Percentiles rank a stretch among this genome's conserved stretches.
Evolutionary conservation across 1,140 invertebrate species (phyloP).

Genomic region (Glomeris maerens): DNA sequence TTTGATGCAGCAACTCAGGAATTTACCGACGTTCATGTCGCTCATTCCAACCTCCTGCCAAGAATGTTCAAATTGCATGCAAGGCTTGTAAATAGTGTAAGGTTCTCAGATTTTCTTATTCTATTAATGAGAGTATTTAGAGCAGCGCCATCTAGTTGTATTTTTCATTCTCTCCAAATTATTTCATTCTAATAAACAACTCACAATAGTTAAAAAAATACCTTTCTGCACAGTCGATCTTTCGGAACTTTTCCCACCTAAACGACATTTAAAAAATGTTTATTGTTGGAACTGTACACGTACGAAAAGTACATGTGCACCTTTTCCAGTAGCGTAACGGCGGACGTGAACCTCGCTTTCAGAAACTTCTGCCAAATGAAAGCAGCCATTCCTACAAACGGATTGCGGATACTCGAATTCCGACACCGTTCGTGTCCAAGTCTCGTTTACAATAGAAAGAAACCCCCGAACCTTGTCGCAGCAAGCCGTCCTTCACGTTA

Average conservation of each 20-base stretch:
- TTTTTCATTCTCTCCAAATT: too few species aligned
- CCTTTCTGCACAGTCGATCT: conserved; percentile 47
- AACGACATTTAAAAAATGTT: not conserved
- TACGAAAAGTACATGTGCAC: conserved; percentile 17
- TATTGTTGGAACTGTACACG: conserved; percentile 25
- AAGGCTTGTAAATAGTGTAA: too few species aligned
- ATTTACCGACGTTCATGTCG: conserved; percentile 47
- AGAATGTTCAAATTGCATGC: conserved; percentile 29
- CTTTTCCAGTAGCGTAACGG: conserved; percentile 68
- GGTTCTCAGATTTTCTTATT: too few species aligned
- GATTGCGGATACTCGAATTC: conserved; percentile 4
- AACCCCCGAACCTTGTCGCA: conserved; percentile 21
- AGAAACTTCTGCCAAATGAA: conserved; percentile 78
- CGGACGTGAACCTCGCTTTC: conserved; percentile 53
- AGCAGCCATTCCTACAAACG: conserved; percentile 47
- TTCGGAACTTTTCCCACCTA: conserved; percentile 60
- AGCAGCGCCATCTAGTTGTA: too few species aligned
- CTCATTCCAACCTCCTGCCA: conserved; percentile 45
- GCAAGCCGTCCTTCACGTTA: conserved; percentile 18
- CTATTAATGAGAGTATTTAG: too few species aligned
- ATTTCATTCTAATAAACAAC: too few species aligned
- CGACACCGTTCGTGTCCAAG: not conserved
- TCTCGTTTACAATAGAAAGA: not conserved
- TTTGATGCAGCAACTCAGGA: conserved; percentile 49
- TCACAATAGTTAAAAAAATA: too few species aligned